These are phyloP conservation scores for Lutjanus argentimaculatus DNA, from an alignment of 2,797 vertebrate genomes.

Conservation along the genomic window DNA sequence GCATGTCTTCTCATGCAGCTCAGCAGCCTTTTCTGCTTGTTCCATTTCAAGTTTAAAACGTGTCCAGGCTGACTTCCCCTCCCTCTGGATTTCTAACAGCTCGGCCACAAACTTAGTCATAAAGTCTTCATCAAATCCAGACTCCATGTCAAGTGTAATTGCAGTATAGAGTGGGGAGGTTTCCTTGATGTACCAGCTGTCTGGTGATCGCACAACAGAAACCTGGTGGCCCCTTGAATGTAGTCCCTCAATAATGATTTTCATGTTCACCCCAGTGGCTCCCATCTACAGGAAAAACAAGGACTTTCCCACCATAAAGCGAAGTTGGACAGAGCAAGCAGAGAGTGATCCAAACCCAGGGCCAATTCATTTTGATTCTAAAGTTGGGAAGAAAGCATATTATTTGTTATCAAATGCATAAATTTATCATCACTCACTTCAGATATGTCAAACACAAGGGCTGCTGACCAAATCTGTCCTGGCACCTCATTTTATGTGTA, in stretches of 20 bases:
- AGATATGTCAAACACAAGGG: background rate
- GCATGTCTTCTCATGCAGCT: constrained; percentile 22
- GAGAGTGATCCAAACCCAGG: constrained; percentile 35
- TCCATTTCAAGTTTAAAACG: constrained; percentile 61
- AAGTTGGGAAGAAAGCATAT: constrained; percentile 7
- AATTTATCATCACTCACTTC: background rate
- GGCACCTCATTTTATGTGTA: no score
- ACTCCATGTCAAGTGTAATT: constrained; percentile 30
- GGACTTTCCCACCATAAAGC: constrained; percentile 66
- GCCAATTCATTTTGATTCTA: constrained; percentile 53
- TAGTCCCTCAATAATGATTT: constrained; percentile 68
- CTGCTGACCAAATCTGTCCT: no score
- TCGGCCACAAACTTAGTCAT: constrained; percentile 14
- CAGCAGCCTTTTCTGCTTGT: background rate
- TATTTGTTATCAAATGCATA: background rate
- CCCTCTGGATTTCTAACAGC: constrained; percentile 58
- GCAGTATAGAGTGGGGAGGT: constrained; percentile 61
- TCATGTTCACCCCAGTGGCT: constrained; percentile 82
- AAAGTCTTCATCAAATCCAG: constrained; percentile 59
- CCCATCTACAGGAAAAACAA: constrained; percentile 69
- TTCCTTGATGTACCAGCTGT: constrained; percentile 75
- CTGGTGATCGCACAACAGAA: constrained; percentile 47
- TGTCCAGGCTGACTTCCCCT: constrained; percentile 59
- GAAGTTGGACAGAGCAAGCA: constrained; percentile 30
- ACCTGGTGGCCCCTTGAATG: constrained; percentile 72